A percentile compares a stretch with the other conserved stretches of the same genome.
Evolutionary conservation across 2,113 vertebrate species (phyloP).

Genomic region (Xyliphius kryptos): DNA sequence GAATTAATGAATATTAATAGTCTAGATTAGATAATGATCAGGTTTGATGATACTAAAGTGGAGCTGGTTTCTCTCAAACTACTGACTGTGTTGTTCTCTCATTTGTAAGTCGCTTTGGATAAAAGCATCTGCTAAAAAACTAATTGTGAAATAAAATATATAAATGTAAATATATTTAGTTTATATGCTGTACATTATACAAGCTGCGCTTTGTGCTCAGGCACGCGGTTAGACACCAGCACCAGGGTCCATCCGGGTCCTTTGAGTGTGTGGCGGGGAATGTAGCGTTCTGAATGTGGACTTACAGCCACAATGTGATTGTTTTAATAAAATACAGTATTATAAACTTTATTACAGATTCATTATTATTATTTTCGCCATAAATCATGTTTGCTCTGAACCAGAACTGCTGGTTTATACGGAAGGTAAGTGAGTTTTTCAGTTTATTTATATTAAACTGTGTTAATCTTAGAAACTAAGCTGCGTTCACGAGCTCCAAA

Average conservation of each 20-base stretch:
- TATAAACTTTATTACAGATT: background rate
- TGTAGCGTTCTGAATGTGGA: constrained; percentile 23
- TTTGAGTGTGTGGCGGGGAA: constrained; percentile 61
- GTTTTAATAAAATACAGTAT: background rate
- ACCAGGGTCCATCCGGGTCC: constrained; percentile 52
- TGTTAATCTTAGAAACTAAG: no score
- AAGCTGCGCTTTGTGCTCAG: constrained; percentile 45
- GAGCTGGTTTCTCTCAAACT: no score
- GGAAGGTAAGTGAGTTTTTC: constrained; percentile 58
- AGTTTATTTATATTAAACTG: background rate
- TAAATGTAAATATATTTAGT: no score
- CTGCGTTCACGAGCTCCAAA: no score
- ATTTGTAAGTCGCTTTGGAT: no score
- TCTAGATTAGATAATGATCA: no score
- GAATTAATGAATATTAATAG: no score
- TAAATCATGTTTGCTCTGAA: constrained; percentile 55
- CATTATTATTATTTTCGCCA: background rate
- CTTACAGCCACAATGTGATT: background rate
- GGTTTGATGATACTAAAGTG: no score
- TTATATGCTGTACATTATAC: no score
- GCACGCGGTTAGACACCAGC: constrained; percentile 41
- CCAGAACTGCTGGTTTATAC: constrained; percentile 62
- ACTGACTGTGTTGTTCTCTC: no score
- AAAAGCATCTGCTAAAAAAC: no score
- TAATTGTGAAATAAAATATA: no score